These are phyloP conservation scores for Phyllostomus discolor DNA, from an alignment of 2,113 vertebrate species.

Conservation along the genomic window DNA sequence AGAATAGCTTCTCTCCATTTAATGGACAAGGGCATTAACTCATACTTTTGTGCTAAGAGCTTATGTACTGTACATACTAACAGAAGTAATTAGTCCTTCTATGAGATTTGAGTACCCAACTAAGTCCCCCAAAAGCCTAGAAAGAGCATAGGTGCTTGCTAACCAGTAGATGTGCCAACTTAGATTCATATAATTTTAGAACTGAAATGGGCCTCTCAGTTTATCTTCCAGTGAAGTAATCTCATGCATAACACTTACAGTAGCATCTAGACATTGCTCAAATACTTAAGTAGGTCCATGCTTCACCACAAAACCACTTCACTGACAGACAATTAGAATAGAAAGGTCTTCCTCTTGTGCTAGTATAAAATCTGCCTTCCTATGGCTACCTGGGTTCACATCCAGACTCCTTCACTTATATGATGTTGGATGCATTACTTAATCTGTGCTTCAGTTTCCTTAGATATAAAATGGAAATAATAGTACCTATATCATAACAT, in stretches of 20 bases:
- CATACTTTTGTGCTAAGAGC: not conserved
- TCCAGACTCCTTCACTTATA: not conserved
- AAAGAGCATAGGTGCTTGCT: not conserved
- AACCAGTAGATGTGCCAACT: not conserved
- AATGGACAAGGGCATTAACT: not conserved
- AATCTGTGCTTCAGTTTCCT: not conserved
- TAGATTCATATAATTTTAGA: not conserved
- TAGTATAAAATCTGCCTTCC: not conserved
- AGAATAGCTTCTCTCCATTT: conserved; percentile 17
- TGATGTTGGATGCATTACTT: not conserved
- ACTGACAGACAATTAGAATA: not conserved
- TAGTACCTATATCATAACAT: not conserved
- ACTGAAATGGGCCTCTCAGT: not conserved
- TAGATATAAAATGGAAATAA: not conserved
- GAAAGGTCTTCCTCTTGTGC: not conserved
- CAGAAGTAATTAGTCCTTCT: not conserved
- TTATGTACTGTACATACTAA: conserved; percentile 13
- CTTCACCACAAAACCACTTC: not conserved
- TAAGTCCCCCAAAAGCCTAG: conserved; percentile 1
- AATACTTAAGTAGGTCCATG: not conserved
- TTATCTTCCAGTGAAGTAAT: conserved; percentile 1
- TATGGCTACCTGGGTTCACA: not conserved
- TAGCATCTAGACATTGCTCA: not conserved
- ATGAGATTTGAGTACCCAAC: not conserved
- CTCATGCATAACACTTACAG: not conserved